Base-by-base conservation (phyloP, 2,113 vertebrate species). In the Tonatia bakeri region DNA sequence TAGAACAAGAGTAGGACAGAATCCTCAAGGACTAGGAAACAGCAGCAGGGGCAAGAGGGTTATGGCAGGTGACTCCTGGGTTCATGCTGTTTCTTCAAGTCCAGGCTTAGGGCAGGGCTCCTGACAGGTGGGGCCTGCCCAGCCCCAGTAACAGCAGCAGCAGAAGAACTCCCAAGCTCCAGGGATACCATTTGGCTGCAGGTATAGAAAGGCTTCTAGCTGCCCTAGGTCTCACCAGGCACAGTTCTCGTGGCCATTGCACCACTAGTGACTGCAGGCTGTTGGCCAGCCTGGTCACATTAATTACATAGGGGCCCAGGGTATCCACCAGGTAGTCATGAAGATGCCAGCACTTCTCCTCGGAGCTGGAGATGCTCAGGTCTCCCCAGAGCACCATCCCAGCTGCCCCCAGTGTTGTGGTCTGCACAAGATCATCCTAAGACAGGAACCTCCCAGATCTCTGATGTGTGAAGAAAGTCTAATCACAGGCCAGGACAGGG, bases 361-460 rank as follows among this genome's bases (percentile, higher is more conserved):
- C 88, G 0, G 98, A 98, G 19, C 0, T 97, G 84, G 98, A 97
- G 91, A 98, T 97, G 0, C 98, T 98, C 96, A 98, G 61, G 91
- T 99, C 98, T 10, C 99, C 99, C 99, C 99, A 99, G 70, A 99
- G 98, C 70, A 99, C 98, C 0, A 99, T 98, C 1, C 99, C 99
- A 1, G 98, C 98, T 0, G 97, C 98, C 4, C 99, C 99, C 92
- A 99, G 97, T 0, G 99, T 99, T 0, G 98, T 99, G 0, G 99
- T 99, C 97, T 99, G 98, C 89, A 99, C 96, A 77, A 99, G 98
- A 90, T 99, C 99, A 56, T 98, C 98, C 96, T 43, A 97, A 52
- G 97, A 98, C 56, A 99, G 98, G 92, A 99, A 99, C 3, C 10
- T 95, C 15, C 98, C 56, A 0, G 99, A 98, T 45, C 69, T 97